Conservation (phyloP, 2,113 vertebrate genomes). For the Tachysurus vachellii region DNA sequence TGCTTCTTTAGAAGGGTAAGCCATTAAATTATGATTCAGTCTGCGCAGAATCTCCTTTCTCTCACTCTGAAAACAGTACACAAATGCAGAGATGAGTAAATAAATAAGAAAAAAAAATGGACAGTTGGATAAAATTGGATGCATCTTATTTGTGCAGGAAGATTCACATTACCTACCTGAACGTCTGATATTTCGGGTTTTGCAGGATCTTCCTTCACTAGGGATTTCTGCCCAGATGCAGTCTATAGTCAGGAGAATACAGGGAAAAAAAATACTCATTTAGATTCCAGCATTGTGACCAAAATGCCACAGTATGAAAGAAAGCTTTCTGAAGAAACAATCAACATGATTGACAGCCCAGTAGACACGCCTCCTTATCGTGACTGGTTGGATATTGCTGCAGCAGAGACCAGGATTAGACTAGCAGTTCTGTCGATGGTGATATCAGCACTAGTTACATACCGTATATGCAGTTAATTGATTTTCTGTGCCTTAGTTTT, state of each 20-base stretch:
- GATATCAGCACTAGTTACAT: background rate
- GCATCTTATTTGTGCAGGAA: background rate
- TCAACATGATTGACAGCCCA: background rate
- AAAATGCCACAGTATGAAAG: too few relatives aligned
- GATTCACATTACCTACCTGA: constrained; percentile 58
- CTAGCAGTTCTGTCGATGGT: background rate
- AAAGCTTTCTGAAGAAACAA: background rate
- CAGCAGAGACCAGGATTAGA: background rate
- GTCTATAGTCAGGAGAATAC: constrained; percentile 22
- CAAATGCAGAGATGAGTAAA: background rate
- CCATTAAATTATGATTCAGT: constrained; percentile 90
- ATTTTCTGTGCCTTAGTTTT: background rate
- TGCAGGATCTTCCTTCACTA: constrained; percentile 56
- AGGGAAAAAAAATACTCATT: background rate
- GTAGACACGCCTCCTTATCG: background rate
- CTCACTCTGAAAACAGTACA: constrained; percentile 73
- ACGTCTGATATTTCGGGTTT: constrained; percentile 53
- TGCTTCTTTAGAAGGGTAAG: constrained; percentile 69
- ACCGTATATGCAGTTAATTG: background rate
- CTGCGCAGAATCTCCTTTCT: constrained; percentile 90
- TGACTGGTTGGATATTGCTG: background rate
- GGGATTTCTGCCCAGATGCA: constrained; percentile 55
- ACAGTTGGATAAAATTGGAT: background rate
- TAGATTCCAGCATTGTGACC: background rate
- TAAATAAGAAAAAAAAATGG: background rate